Base-by-base conservation (phyloP, 1,140 invertebrate species). In the Bathynomus jamesi region DNA sequence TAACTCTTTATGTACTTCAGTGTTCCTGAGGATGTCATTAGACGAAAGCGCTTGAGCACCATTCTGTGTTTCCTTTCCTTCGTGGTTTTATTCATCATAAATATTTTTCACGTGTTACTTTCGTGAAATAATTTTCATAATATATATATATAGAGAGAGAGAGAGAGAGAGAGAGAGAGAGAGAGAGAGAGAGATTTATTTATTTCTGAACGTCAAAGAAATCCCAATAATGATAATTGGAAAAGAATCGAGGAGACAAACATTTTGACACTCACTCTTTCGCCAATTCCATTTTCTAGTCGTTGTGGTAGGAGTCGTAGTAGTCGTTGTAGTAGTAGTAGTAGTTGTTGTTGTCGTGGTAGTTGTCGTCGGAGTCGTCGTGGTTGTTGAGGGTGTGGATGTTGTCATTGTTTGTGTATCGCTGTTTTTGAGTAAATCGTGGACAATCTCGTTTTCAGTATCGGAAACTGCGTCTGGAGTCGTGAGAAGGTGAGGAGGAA, bases 121-220 rank as follows among this genome's bases (percentile, higher is more conserved):
- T 25, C 60, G 24, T 5, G 8, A 21, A 32, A 46, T 68, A 25
- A 24, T 27, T 68, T 40, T 30, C 24, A 60, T 27, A 60, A 60
- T 68, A 68, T 68, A 53, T 53, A 53, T 68, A 13, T 53, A 31
- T 53, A 68, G n/a, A n/a, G n/a, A n/a, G n/a, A n/a, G n/a, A n/a
- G n/a, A n/a, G n/a, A n/a, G n/a, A n/a, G n/a, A n/a, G n/a, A n/a
- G n/a, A n/a, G n/a, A n/a, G n/a, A n/a, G n/a, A n/a, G n/a, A n/a
- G n/a, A n/a, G n/a, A n/a, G n/a, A n/a, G n/a, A n/a, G n/a, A n/a
- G n/a, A n/a, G n/a, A n/a, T n/a, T n/a, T n/a, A 32, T 28, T 66
- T 28, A 21, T 32, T 66, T 32, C 25, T 24, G 31, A 32, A 27
- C 29, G 25, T 29, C 25, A 32, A 29, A 28, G 46, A 28, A 66